Base-by-base conservation (phyloP, 2,113 vertebrate species). In the Silurus asotus region DNA sequence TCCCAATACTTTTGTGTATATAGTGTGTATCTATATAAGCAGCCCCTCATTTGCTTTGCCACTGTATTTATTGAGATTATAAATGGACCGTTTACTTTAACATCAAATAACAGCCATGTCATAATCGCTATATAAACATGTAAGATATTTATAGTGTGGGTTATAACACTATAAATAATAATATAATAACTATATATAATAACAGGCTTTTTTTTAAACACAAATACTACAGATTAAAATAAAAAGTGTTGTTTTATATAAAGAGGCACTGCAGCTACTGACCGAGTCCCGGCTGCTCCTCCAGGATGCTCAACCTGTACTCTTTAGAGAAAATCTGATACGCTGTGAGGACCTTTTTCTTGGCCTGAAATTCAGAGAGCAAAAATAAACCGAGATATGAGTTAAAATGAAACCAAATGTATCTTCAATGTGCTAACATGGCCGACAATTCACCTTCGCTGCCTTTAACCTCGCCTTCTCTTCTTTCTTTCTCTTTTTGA, bases 271-370 rank as follows among this genome's bases (percentile, higher is more conserved):
- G 58, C 19, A 78, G 19, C 79, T 13, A 87, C 95, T 93, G 91
- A 99, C 98, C 98, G 83, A 99, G 97, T 83, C 97, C 97, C 2
- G 98, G 98, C 87, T 99, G 97, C 74, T 99, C 98, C 72, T 97
- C 96, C 75, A 98, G 96, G 74, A 99, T 99, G 92, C 93, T 98
- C 74, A 97, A 95, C 59, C 98, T 95, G 91, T 99, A 99, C 87
- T 99, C 98, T 90, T 99, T 99, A 92, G 97, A 99, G 90, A 99
- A 99, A 89, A 99, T 97, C 92, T 99, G 97, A 92, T 99, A 99
- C 0, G 98, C 98, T 23, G 98, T 97, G 91, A 98, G 96, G 65
- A 96, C 98, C 91, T 99, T 99, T 95, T 98, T 99, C 94, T 99
- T 99, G 77, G 97, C 96, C 97, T 98, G 89, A 75, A 25, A 85